Percentiles rank a stretch among this genome's conserved stretches.
Evolutionary conservation across 2,888 invertebrate species (phyloP).

Genomic region (Campoplex capitator): DNA sequence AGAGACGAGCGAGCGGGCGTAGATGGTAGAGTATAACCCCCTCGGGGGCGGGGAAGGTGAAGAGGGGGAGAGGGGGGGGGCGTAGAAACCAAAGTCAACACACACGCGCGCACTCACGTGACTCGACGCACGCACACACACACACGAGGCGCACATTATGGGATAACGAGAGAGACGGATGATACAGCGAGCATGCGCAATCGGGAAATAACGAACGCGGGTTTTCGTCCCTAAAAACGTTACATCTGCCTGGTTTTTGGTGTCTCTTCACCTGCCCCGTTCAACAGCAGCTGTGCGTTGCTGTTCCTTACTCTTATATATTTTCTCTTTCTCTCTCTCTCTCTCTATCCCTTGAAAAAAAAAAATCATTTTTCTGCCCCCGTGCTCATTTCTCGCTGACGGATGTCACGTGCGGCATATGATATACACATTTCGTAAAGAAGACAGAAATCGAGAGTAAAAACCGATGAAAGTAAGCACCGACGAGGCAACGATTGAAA

Average conservation of each 20-base stretch:
- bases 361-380: conserved; percentile 63
- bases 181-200: conserved; percentile 53
- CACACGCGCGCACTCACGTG: conserved; percentile 19
- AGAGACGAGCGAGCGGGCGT: conserved; percentile 29
- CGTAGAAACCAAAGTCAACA: conserved; percentile 49
- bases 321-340: conserved; percentile 9
- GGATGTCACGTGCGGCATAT: conserved; percentile 76
- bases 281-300: conserved; percentile 77
- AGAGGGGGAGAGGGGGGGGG: neutral
- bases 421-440: conserved; percentile 36
- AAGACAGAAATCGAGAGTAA: conserved; percentile 26
- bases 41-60: neutral
- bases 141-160: conserved; percentile 13
- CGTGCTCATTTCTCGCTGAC: conserved; percentile 61
- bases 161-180: conserved; percentile 25
- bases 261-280: conserved; percentile 80
- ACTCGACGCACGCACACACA: neutral
- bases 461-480: conserved; percentile 21
- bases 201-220: conserved; percentile 36
- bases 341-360: conserved; percentile 68
- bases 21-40: conserved; percentile 44
- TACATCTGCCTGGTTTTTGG: conserved; percentile 78
- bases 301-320: conserved; percentile 63
- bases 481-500: neutral
- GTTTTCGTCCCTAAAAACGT: conserved; percentile 73